Evolutionary conservation across 37 sponge, comb jelly and placozoan species (phyloP).

Genomic region (Theonella swinhoei): DNA sequence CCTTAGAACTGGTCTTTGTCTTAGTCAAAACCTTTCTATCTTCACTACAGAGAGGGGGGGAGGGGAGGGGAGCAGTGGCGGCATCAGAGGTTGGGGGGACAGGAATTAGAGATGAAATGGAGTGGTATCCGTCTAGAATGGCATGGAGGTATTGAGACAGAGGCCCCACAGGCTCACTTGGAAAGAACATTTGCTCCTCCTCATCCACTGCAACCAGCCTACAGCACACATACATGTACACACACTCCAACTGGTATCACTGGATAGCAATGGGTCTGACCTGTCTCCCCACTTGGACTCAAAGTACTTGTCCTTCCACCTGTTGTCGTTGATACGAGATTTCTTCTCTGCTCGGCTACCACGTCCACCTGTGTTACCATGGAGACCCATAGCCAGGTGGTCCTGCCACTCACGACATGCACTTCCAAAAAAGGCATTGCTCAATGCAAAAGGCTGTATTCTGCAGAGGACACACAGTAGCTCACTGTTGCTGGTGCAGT

Average conservation of each 20-base stretch:
- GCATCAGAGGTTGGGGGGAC: no score
- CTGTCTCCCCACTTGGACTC: conserved; percentile 11
- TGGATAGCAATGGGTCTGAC: neutral
- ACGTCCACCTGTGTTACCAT: neutral
- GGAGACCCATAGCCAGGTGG: conserved; percentile 16
- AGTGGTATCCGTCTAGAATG: neutral
- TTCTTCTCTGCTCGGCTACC: conserved; percentile 1
- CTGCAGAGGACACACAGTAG: neutral
- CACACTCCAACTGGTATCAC: neutral
- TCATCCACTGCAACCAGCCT: neutral
- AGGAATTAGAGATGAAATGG: no score
- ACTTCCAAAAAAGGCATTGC: conserved; percentile 46
- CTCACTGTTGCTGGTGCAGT: neutral
- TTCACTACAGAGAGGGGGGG: neutral
- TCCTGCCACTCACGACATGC: conserved; percentile 52
- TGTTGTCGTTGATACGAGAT: neutral
- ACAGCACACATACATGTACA: neutral
- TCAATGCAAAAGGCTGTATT: conserved; percentile 4
- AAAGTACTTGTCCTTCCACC: conserved; percentile 7
- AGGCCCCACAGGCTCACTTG: neutral
- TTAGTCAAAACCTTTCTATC: no score
- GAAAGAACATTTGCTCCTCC: neutral
- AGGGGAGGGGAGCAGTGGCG: neutral
- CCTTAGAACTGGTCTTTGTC: no score
- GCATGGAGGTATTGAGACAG: neutral